Conservation (phyloP, 2,113 vertebrate species). For the Cacatua alba region DNA sequence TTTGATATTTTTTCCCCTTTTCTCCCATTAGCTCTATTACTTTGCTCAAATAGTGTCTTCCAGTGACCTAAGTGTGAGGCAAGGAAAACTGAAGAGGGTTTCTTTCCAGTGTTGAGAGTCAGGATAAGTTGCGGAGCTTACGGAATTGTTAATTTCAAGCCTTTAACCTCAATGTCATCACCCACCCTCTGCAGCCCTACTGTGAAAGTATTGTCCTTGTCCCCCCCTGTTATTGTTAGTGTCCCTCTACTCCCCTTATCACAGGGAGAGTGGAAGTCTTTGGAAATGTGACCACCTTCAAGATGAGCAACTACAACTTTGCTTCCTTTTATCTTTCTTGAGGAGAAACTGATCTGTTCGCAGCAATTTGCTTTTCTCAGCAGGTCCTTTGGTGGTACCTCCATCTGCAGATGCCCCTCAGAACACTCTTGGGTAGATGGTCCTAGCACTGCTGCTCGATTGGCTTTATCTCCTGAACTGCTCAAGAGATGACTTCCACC, state of each 20-base stretch:
- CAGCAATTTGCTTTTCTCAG: background rate
- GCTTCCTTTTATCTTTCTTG: background rate
- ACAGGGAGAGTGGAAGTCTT: background rate
- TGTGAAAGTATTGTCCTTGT: background rate
- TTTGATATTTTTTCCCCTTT: background rate
- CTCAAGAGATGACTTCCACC: background rate
- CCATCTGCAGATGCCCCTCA: background rate
- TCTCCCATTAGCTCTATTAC: background rate
- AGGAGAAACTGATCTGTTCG: background rate
- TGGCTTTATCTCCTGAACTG: background rate
- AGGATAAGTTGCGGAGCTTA: background rate
- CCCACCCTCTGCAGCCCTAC: background rate
- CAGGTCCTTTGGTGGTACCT: background rate
- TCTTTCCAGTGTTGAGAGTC: background rate
- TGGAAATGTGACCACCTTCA: background rate
- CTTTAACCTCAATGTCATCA: background rate
- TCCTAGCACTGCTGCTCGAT: background rate
- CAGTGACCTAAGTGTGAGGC: background rate
- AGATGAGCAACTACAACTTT: background rate
- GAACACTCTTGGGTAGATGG: background rate
- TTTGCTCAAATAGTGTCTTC: background rate
- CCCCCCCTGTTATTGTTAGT: accelerated
- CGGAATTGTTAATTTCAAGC: background rate
- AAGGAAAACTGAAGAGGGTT: background rate
- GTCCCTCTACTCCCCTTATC: background rate